Evolutionary conservation across 1,140 invertebrate genomes (phyloP).

Genomic region (Gonatopus flavifemur): DNA sequence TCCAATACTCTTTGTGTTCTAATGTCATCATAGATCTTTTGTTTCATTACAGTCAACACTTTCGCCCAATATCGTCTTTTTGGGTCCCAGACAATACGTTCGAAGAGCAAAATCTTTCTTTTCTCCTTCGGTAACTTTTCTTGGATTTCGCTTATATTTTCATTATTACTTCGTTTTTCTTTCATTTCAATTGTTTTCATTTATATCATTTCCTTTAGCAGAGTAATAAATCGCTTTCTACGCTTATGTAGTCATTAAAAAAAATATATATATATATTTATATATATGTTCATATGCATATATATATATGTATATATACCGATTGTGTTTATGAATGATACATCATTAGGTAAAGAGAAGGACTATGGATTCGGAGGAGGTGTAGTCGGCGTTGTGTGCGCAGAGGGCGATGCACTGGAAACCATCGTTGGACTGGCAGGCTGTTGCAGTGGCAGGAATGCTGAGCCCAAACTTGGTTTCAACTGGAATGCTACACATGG

Average conservation of each 20-base stretch:
- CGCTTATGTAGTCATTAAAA: constrained; percentile 38
- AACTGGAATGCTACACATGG: constrained; percentile 74
- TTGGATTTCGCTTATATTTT: constrained; percentile 32
- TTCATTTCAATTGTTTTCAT: constrained; percentile 13
- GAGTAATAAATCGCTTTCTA: constrained; percentile 41
- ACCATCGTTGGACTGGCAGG: constrained; percentile 49
- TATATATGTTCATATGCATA: constrained; percentile 10
- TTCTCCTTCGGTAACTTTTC: constrained; percentile 39
- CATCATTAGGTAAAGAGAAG: constrained; percentile 35
- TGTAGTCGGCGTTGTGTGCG: constrained; percentile 52
- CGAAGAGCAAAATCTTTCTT: constrained; percentile 25
- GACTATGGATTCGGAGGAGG: constrained; percentile 61
- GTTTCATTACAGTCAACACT: constrained; percentile 36
- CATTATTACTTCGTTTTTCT: no score
- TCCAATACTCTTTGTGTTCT: constrained; percentile 31
- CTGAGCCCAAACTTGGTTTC: constrained; percentile 77
- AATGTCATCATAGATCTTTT: constrained; percentile 29
- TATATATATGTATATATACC: constrained; percentile 28
- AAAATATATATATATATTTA: constrained; percentile 35
- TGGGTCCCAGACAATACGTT: no score
- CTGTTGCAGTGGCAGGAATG: constrained; percentile 77
- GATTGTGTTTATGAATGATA: constrained; percentile 42
- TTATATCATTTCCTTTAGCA: constrained; percentile 14
- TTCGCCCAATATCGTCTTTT: constrained; percentile 17
- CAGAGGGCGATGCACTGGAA: constrained; percentile 43